Base-by-base conservation (phyloP, 2,797 vertebrate genomes). In the Danio albolineatus region DNA sequence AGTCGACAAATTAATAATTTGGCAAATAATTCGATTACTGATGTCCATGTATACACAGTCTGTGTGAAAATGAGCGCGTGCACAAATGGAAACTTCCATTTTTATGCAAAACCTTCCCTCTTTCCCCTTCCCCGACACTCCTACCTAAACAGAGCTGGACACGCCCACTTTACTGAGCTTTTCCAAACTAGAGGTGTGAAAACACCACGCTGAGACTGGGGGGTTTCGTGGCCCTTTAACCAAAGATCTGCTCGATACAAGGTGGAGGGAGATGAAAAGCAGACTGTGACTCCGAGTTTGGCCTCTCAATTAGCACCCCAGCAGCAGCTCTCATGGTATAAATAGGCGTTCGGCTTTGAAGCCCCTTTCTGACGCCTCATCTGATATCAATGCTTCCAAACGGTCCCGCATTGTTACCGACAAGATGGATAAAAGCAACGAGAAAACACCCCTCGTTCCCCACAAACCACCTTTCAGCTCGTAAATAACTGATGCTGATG, bases 281-380 rank as follows among this genome's bases (percentile, higher is more conserved):
- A 57, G 53, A 21, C n/a, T 66, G 59, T 66, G 57, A 65, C 62
- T 83, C 48, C 4, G 64, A 73, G 67, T 79, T 74, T 81, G 62
- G 61, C 78, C 59, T 78, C 71, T 83, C 75, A 85, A 83, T 81
- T 85, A 87, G 75, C 76, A 74, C 3, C 57, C 78, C 80, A 82
- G 76, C 51, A 57, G 67, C 49, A 79, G 82, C 79, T 84, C 66
- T 78, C 43, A 16, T 56, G 76, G 46, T 81, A 79, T 85, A 81
- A 85, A 84, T 83, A 81, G 54, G 28, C 61, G 73, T 61, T 57
- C 49, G 69, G 79, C 81, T 85, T 87, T 86, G 75, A 86, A 82
- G 79, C 60, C 46, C 36, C 65, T 28, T 65, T 69, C 48, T 79
- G 80, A 83, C 56, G 72, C 66, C 75, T 59, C 54, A 51, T 83